These are phyloP conservation scores for Riparia riparia DNA, from an alignment of 2,113 vertebrate species.

Conservation along the genomic window DNA sequence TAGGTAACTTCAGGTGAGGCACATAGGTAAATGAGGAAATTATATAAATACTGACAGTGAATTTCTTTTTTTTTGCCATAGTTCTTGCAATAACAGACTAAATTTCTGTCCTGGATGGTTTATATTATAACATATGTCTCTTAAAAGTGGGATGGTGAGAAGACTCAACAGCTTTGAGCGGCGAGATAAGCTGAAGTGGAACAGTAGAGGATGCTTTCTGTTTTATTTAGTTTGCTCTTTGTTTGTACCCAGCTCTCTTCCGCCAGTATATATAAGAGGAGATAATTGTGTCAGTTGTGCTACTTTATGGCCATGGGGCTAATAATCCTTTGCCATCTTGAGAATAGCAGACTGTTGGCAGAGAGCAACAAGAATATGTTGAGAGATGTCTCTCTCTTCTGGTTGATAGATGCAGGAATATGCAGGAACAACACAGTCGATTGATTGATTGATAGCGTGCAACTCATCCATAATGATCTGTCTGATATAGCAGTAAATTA, in stretches of 20 bases:
- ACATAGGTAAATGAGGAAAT: background rate
- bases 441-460: conserved; percentile 71
- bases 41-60: background rate
- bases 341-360: background rate
- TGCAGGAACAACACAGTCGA: conserved; percentile 64
- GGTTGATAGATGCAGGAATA: conserved; percentile 70
- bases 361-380: conserved; percentile 34
- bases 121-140: background rate
- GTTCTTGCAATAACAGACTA: background rate
- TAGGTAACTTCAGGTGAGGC: background rate
- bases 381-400: conserved; percentile 50
- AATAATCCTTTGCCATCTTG: conserved; percentile 46
- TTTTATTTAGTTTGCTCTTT: background rate
- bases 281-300: background rate
- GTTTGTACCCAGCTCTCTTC: background rate
- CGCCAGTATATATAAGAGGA: background rate
- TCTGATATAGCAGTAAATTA: conserved; percentile 75
- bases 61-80: background rate
- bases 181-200: background rate
- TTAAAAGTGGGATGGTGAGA: background rate
- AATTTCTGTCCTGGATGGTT: background rate
- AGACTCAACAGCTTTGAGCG: background rate
- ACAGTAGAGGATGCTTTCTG: background rate
- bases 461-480: conserved; percentile 74
- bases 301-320: background rate